phyloP scores from a whole-genome alignment of 2,797 vertebrate genomes.

The Enteromius afrohamiltoni region DNA sequence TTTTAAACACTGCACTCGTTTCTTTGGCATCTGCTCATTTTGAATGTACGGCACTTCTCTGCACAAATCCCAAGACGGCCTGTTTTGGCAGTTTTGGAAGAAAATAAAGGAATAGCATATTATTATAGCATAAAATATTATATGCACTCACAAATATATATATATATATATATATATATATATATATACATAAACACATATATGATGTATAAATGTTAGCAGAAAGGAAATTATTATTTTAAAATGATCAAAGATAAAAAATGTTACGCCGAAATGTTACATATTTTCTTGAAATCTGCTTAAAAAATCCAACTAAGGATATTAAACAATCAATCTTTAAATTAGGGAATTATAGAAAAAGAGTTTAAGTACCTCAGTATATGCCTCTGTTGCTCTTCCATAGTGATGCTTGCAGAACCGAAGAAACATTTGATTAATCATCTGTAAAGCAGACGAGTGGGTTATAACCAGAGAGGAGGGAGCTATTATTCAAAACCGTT shows the following conservation, averaged over 20 bases:
- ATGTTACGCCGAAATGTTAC: not conserved
- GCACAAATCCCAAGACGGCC: constrained; percentile 40
- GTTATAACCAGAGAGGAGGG: constrained; percentile 4
- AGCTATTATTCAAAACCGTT: not conserved
- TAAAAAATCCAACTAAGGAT: not conserved
- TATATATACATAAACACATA: not conserved
- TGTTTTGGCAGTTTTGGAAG: constrained; percentile 12
- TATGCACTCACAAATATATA: no score
- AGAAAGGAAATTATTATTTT: not conserved
- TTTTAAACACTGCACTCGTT: constrained; percentile 35
- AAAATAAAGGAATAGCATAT: not conserved
- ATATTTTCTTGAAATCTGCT: not conserved
- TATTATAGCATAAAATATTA: not conserved
- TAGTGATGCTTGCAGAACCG: not conserved
- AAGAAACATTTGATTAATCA: not conserved
- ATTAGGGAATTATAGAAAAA: not conserved
- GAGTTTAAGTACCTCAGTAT: constrained; percentile 19
- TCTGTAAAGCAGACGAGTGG: not conserved
- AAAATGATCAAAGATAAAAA: not conserved
- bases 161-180: no score
- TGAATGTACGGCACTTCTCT: constrained; percentile 48
- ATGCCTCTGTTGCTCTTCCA: not conserved
- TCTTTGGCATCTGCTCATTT: constrained; percentile 45
- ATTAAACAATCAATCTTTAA: not conserved
- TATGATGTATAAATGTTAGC: not conserved